Evolutionary conservation across 2,113 vertebrate genomes (phyloP), one percentile per base, ranked within the genome.

Genomic region (Chaetodon auriga): DNA sequence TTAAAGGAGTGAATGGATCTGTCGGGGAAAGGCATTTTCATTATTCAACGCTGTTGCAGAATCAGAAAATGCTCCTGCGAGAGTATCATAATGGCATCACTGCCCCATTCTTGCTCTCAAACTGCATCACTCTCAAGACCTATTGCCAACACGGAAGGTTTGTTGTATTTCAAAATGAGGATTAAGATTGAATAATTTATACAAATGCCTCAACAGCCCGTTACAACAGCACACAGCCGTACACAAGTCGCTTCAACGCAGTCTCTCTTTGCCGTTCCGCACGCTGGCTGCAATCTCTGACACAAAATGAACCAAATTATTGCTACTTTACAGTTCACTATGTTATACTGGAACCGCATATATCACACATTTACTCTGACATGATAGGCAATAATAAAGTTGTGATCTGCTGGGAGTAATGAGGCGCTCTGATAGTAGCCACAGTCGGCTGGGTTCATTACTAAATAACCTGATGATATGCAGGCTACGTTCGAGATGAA

Each of bases 151-250:
- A 76, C 7, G 21, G 75, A 80, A 58, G 72, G 82, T 83, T 90
- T 91, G 90, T 83, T 90, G 87, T 76, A 88, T 90, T 89, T 91
- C 75, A 89, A 87, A 90, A 93, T 71, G 82, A 90, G 77, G 58
- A 88, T 90, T 84, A 90, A 82, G 58, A 66, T 53, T 94, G 83
- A 93, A 95, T 95, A 90, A 95, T 95, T 95, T 92, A 95, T 86
- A 85, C 75, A 88, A 92, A 92, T 79, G 81, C 73, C 69, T 86
- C 76, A 82, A 80, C 85, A 91, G 85, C 82, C 87, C 80, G 76
- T 91, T 91, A 91, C 84, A 89, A 84, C 62, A 15, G 62, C 64
- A 72, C 41, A 86, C 23, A 55, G 38, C 60, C 15, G 11, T 53
- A 63, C 46, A 69, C 55, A 68, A 46, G 12, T 68, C 48, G 4